Evolutionary conservation across 2,113 vertebrate genomes (phyloP).

Genomic region (Chaenogobius annularis): DNA sequence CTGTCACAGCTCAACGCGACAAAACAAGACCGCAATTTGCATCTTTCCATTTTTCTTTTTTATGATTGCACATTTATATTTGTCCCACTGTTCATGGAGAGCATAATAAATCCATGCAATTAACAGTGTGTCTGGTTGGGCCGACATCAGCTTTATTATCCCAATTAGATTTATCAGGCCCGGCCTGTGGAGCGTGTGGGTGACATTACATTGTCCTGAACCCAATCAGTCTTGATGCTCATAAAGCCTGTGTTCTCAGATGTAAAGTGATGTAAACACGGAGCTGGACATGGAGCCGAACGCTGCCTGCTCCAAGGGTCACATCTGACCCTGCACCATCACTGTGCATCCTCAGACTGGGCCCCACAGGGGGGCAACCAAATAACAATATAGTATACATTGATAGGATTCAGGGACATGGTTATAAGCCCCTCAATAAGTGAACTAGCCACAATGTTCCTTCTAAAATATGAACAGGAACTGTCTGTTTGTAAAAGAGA

Average conservation of each 20-base stretch:
- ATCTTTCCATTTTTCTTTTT: constrained; percentile 12
- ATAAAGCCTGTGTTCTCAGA: constrained; percentile 54
- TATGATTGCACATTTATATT: constrained; percentile 13
- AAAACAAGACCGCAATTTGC: not conserved
- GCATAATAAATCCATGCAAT: constrained; percentile 15
- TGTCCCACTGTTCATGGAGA: not conserved
- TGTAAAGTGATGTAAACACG: constrained; percentile 40
- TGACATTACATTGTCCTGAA: constrained; percentile 18
- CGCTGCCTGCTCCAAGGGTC: constrained; percentile 69
- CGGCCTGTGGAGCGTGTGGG: constrained; percentile 20
- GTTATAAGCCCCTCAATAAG: too few relatives aligned
- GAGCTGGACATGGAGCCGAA: constrained; percentile 69
- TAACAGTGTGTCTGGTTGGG: constrained; percentile 16
- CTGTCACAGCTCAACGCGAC: not conserved
- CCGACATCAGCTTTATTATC: constrained; percentile 19
- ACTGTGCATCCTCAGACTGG: constrained; percentile 52
- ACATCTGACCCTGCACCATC: constrained; percentile 72
- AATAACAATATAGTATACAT: too few relatives aligned
- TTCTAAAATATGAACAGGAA: too few relatives aligned
- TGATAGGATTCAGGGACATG: too few relatives aligned
- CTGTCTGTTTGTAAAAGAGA: too few relatives aligned
- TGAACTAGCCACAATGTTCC: too few relatives aligned
- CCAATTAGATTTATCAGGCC: constrained; percentile 30
- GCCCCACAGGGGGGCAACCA: not conserved
- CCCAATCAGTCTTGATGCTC: constrained; percentile 37